Evolutionary conservation across 1,140 invertebrate species (phyloP), one percentile per base, ranked within the genome.

Genomic region (Vanessa tameamea): DNA sequence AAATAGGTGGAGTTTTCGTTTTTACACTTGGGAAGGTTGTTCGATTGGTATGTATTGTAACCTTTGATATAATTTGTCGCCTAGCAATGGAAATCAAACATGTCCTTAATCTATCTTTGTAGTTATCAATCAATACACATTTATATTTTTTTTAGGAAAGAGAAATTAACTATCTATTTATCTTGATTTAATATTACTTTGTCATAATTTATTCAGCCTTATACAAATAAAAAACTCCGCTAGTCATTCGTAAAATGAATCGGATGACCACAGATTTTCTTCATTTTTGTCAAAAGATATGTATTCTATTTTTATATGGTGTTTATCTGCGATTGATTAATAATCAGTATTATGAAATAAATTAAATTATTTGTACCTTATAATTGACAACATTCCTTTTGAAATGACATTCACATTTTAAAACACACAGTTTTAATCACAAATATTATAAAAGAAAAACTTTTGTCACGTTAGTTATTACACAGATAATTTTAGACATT

Each of bases 1-100:
- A 43, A 43, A 43, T 43, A 11, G 37, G 9, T 43, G 37, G 9
- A 3, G 37, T 1, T 9, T 43, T 9, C 1, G 3, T 43, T 43
- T 43, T 43, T 43, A 31, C 37, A 11, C 0, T 43, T 43, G 7
- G 20, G 12, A 16, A 57, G 53, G 53, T 23, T 57, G 20, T 23
- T 23, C 16, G 23, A 61, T 37, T 14, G 57, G 13, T 61, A 15
- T n/a, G 12, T 59, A 5, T 6, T 23, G 14, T 26, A 23, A 61
- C 15, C 14, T 61, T 15, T 37, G 15, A 43, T 31, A 61, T 65
- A 73, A 72, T 74, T 70, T 78, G 87, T 88, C 85, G 83, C 85
- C 78, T 85, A 86, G 85, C 81, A 83, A 87, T 83, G 74, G 51
- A 66, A 66, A 69, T 59, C 83, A 85, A 88, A 89, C 83, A 87